These are phyloP conservation scores for Perca flavescens DNA, from an alignment of 2,113 vertebrate genomes.

Conservation along the genomic window DNA sequence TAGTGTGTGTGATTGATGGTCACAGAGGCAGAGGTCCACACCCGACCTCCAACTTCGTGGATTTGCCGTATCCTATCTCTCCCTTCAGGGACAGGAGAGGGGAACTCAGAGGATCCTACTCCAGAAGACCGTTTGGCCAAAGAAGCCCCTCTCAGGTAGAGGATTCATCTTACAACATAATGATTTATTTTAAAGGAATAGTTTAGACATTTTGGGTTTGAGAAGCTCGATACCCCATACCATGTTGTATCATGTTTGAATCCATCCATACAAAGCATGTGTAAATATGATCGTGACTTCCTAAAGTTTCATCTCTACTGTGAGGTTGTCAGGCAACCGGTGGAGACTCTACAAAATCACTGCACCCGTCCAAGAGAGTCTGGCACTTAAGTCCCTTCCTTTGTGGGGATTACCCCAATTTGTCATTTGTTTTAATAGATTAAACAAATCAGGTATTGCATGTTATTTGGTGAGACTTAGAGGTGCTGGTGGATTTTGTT, in stretches of 20 bases:
- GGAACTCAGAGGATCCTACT: constrained; percentile 61
- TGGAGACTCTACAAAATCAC: no score
- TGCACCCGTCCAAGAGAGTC: no score
- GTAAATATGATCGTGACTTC: background rate
- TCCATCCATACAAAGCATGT: no score
- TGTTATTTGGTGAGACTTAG: no score
- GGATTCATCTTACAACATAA: background rate
- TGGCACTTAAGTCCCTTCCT: no score
- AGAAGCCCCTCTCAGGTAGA: constrained; percentile 84
- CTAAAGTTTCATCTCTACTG: no score
- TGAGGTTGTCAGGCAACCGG: no score
- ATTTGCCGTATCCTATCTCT: constrained; percentile 72
- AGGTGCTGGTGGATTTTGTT: no score
- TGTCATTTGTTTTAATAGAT: no score
- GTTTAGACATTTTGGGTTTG: background rate
- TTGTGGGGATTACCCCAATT: no score
- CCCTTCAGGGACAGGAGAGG: constrained; percentile 66
- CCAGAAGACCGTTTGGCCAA: constrained; percentile 78
- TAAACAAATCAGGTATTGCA: no score
- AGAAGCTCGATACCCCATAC: background rate
- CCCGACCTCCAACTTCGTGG: constrained; percentile 72
- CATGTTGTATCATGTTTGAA: background rate
- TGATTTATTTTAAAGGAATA: background rate
- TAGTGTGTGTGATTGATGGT: constrained; percentile 86
- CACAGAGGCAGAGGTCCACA: constrained; percentile 71